Percentiles rank a stretch among this genome's conserved stretches.
phyloP scores from a whole-genome alignment of 2,888 invertebrate genomes.

The Tipula vernalis region DNA sequence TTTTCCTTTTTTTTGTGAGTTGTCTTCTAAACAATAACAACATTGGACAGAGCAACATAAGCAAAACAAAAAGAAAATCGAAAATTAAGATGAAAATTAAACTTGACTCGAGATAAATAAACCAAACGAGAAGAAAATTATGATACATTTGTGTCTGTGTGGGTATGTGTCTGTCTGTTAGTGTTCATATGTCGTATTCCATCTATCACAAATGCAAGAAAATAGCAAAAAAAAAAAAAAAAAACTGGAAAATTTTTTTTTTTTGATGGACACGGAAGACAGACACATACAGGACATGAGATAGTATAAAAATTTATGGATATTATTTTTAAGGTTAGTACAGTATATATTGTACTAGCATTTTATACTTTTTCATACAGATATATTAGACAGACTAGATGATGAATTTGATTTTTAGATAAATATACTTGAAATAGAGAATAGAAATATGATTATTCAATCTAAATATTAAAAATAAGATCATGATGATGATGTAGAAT shows the following conservation, averaged over 20 bases:
- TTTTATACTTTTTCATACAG: background rate
- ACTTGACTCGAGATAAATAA: constrained; percentile 6
- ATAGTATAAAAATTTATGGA: background rate
- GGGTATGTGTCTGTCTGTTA: background rate
- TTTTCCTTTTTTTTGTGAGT: background rate
- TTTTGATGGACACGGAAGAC: constrained; percentile 4
- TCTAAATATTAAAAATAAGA: constrained; percentile 6
- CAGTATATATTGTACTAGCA: background rate
- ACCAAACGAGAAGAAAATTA: background rate
- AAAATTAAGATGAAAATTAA: constrained; percentile 9
- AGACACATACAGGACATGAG: background rate
- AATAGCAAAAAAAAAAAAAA: background rate
- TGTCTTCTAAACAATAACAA: background rate
- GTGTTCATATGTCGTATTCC: background rate
- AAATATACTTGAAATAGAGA: background rate
- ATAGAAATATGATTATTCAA: constrained; percentile 1
- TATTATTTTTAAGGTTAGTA: background rate
- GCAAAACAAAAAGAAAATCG: background rate
- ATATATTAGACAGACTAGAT: background rate
- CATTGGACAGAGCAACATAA: background rate
- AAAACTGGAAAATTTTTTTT: background rate
- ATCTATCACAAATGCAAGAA: background rate
- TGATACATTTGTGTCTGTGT: background rate
- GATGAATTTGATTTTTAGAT: constrained; percentile 9
- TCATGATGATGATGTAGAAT: constrained; percentile 9